A percentile compares a stretch with the other conserved stretches of the same genome.
Conservation (phyloP, 1,140 invertebrate genomes). For the Tyrophagus putrescentiae region DNA sequence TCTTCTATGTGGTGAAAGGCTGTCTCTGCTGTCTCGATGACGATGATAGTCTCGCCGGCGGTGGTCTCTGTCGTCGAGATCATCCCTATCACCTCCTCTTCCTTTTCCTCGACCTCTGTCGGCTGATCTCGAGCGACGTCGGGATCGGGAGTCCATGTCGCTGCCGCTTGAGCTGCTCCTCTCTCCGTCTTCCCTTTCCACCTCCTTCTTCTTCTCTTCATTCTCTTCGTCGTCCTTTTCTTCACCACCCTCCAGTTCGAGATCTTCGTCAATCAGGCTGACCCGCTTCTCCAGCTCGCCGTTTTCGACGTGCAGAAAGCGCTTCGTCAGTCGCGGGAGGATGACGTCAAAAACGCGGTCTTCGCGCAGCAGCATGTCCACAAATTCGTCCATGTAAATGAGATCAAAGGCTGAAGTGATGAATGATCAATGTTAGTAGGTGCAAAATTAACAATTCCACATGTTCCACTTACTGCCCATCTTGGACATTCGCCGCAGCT, state of each 20-base stretch:
- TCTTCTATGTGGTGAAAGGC: too few species aligned
- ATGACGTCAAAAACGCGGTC: slow-evolving; percentile 90
- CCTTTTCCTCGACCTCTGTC: neutral
- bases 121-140: slow-evolving; percentile 13
- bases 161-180: neutral
- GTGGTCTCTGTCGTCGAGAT: slow-evolving; percentile 18
- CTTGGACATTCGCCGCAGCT: slow-evolving; percentile 69
- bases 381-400: slow-evolving; percentile 94
- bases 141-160: neutral
- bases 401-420: slow-evolving; percentile 57
- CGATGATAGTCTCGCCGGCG: too few species aligned
- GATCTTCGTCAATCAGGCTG: slow-evolving; percentile 84
- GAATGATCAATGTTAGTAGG: slow-evolving; percentile 18
- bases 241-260: slow-evolving; percentile 62
- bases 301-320: slow-evolving; percentile 77
- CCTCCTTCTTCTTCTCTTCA: too few species aligned
- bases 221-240: slow-evolving; percentile 63
- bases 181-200: slow-evolving; percentile 8
- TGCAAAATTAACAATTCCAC: too few species aligned
- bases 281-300: slow-evolving; percentile 81
- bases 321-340: slow-evolving; percentile 67
- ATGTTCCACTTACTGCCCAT: slow-evolving; percentile 48
- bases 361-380: slow-evolving; percentile 78
- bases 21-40: too few species aligned
- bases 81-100: slow-evolving; percentile 21